Conservation (phyloP, 2,113 vertebrate genomes). For the Pterocles gutturalis region DNA sequence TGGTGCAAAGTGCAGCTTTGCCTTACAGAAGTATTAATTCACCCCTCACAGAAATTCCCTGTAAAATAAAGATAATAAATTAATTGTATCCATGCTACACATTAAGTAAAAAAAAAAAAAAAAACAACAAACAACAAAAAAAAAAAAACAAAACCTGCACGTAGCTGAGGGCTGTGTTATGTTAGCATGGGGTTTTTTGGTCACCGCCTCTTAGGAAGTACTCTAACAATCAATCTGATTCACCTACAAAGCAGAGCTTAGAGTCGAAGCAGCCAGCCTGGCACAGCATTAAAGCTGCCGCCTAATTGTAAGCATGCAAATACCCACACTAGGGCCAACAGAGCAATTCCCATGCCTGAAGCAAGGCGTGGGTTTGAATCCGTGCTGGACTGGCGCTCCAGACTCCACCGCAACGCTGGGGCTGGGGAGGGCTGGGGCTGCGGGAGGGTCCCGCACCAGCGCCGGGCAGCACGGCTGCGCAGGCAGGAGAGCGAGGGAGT, state of each 20-base stretch:
- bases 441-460: background rate
- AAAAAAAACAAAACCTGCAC: background rate
- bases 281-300: background rate
- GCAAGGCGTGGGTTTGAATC: background rate
- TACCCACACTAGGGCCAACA: background rate
- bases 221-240: background rate
- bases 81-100: background rate
- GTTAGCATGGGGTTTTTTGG: background rate
- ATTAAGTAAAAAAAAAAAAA: background rate
- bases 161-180: background rate
- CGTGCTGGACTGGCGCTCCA: background rate
- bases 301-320: background rate
- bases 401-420: background rate
- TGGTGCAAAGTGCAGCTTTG: background rate
- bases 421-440: accelerated
- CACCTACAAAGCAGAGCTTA: background rate
- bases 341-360: background rate
- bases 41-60: background rate
- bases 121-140: background rate
- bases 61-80: background rate
- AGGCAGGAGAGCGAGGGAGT: background rate
- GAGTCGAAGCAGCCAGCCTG: background rate
- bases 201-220: background rate
- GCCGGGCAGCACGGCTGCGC: background rate
- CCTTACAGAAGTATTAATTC: background rate